Evolutionary conservation across 1,140 invertebrate species (phyloP), one percentile per base, ranked within the genome.

Genomic region (Andricus grossulariae): DNA sequence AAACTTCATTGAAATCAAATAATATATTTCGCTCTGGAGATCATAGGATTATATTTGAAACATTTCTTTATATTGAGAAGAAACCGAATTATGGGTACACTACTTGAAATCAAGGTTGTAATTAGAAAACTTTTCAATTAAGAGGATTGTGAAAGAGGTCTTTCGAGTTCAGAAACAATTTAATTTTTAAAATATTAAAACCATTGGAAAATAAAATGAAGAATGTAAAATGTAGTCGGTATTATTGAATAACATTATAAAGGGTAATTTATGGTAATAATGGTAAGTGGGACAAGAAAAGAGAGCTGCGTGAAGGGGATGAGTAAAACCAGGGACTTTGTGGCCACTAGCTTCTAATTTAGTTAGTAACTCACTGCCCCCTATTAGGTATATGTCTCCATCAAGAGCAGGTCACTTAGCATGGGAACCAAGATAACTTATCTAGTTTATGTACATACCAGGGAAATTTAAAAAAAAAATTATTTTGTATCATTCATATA

Each of bases 321-420:
- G 21, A 16, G 25, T 25, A 19, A n/a, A 45, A 39, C 60, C 60
- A 66, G 25, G 25, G 25, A 39, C 57, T 66, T 66, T 12, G 57
- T 32, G 16, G 57, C 6, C 60, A 66, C 32, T 39, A 66, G 60
- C 75, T 52, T 77, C 85, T 87, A 88, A 83, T 75, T 83, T 78
- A 81, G 80, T 84, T 86, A 82, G 83, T 80, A 84, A 86, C 80
- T 85, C 74, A 71, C 70, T 78, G 55, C 75, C 51, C 52, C 60
- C 73, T 78, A 81, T 80, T 83, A 81, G 84, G 82, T 78, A 84
- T 79, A 84, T 81, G 79, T 78, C 73, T 85, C 57, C 32, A 60
- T 51, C 71, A 73, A 74, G 75, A 72, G 80, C 19, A 82, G 84
- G 79, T 81, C 83, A 84, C 76, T 85, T 80, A 81, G 79, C 78